Base-by-base conservation (phyloP, 2,113 vertebrate species). In the Anoura caudifer region DNA sequence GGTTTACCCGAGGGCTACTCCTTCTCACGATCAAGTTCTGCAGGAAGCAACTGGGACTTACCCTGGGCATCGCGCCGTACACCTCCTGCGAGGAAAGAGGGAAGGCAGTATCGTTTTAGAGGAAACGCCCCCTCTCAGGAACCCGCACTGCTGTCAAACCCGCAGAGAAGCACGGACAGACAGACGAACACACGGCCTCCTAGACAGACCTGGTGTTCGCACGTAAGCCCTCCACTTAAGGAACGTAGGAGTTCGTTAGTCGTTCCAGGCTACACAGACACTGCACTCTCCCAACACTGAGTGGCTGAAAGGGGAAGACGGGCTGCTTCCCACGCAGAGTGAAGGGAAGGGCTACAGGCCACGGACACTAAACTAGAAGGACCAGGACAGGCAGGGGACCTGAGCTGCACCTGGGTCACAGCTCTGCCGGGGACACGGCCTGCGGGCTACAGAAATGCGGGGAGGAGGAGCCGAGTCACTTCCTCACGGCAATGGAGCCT, bases 31-130 rank as follows among this genome's bases (percentile, higher is more conserved):
- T 50, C 69, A 59, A 59, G 36, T 14, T 45, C 36, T 43, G 33
- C 33, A 72, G 0, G 0, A 28, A 91, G 59, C 36, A 31, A 2
- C 73, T 20, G 43, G 69, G 50, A 97, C 98, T 98, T 95, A 99
- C 99, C 98, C 98, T 99, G 95, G 99, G 99, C 98, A 99, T 98
- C 94, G 96, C 93, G 1, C 98, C 98, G 15, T 99, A 98, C 70
- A 99, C 83, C 80, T 99, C 99, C 98, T 99, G 97, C 92, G 99
- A 97, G 56, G 38, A 73, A 19, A 97, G 98, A 98, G 96, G 96
- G 5, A 70, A 76, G 87, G 28, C 0, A 52, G 12, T 15, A 22
- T 90, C 24, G 69, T 47, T 59, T n/a, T 5, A 41, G 47, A 93
- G 69, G 2, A 93, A 70, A 92, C 3, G 17, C 11, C 73, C 19